Percentiles rank a stretch among this genome's conserved stretches.
Conservation (phyloP, 2,797 vertebrate species). For the Coregonus ussuriensis region DNA sequence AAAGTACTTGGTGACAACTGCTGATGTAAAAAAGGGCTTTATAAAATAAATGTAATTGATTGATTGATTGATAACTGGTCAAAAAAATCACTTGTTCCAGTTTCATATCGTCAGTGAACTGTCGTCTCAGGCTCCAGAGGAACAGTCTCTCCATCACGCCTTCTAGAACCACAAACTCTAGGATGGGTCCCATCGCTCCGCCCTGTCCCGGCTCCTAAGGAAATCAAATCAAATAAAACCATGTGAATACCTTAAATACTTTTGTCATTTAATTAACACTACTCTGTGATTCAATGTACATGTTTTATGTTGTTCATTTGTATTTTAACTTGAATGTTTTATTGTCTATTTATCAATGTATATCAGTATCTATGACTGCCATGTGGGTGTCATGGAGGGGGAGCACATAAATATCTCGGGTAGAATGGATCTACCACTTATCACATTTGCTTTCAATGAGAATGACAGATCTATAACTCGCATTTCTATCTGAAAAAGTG, state of each 20-base stretch:
- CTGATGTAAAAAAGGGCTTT: too few relatives aligned
- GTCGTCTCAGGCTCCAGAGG: conserved; percentile 90
- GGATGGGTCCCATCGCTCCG: conserved; percentile 90
- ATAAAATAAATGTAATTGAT: too few relatives aligned
- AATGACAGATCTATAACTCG: not conserved
- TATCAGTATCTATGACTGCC: too few relatives aligned
- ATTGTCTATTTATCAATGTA: too few relatives aligned
- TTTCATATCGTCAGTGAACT: conserved; percentile 94
- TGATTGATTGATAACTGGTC: too few relatives aligned
- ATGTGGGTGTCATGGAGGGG: too few relatives aligned
- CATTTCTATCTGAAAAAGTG: not conserved
- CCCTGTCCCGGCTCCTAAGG: conserved; percentile 37
- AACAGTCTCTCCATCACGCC: conserved; percentile 97
- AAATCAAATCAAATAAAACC: not conserved
- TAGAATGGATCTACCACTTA: not conserved
- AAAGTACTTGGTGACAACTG: too few relatives aligned
- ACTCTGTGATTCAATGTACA: too few relatives aligned
- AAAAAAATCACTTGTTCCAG: conserved; percentile 59
- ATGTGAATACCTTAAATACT: not conserved
- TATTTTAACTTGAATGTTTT: too few relatives aligned
- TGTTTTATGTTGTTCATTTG: too few relatives aligned
- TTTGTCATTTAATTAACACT: not conserved
- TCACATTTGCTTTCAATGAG: not conserved
- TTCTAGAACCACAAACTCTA: conserved; percentile 94
- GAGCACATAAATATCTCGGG: too few relatives aligned